These are phyloP conservation scores for Aradus depressus DNA, from an alignment of 2,888 invertebrate species.

Conservation along the genomic window DNA sequence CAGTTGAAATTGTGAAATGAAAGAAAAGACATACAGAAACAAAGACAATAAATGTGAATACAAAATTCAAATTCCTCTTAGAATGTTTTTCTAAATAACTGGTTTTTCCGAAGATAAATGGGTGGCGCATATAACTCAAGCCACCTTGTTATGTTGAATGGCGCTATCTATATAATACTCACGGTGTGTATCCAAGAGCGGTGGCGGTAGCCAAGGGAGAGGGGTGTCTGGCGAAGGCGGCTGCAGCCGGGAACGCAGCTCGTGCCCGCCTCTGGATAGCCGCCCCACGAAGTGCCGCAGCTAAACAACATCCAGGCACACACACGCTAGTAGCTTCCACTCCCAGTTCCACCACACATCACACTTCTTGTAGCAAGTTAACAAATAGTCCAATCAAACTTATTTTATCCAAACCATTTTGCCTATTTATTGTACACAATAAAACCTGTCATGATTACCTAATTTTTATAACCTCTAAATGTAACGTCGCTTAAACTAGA, in stretches of 20 bases:
- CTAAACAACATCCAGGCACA: constrained; percentile 39
- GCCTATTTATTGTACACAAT: too few species aligned
- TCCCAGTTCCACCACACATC: constrained; percentile 16
- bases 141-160: too few species aligned
- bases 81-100: background rate
- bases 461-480: too few species aligned
- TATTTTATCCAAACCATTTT: too few species aligned
- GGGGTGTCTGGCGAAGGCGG: constrained; percentile 57
- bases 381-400: constrained; percentile 15
- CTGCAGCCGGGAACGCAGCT: constrained; percentile 47
- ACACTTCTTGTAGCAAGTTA: constrained; percentile 23
- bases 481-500: too few species aligned
- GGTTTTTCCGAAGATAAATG: too few species aligned
- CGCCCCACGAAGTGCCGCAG: constrained; percentile 71
- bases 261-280: constrained; percentile 64
- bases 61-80: background rate
- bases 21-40: too few species aligned
- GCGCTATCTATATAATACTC: constrained; percentile 54
- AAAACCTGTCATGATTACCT: too few species aligned
- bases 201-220: constrained; percentile 54
- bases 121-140: too few species aligned
- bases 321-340: constrained; percentile 19
- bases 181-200: constrained; percentile 82
- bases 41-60: background rate
- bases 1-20: too few species aligned